Conservation (phyloP, 2,797 vertebrate species). For the Chloroceryle amazona region DNA sequence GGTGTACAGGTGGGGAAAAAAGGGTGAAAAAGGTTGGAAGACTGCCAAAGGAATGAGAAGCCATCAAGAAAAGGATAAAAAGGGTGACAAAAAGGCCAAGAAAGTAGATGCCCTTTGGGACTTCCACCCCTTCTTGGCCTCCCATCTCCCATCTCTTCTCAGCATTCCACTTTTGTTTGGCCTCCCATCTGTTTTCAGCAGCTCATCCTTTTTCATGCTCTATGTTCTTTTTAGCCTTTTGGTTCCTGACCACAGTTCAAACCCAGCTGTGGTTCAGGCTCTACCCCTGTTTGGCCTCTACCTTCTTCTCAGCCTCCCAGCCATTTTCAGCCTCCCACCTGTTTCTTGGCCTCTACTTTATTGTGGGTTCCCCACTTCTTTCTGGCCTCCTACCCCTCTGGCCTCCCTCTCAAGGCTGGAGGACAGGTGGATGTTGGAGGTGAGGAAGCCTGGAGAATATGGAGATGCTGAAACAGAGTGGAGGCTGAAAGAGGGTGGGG, state of each 20-base stretch:
- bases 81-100: not conserved
- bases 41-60: not conserved
- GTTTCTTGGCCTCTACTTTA: too few species aligned
- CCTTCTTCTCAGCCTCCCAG: too few species aligned
- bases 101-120: not conserved
- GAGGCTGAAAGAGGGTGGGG: not conserved
- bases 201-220: not conserved
- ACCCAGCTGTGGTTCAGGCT: too few species aligned
- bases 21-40: not conserved
- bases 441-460: not conserved
- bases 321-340: too few species aligned
- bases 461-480: not conserved
- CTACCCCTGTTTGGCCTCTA: too few species aligned
- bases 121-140: not conserved
- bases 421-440: too few species aligned
- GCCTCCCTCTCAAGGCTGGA: not conserved
- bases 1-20: not conserved
- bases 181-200: not conserved
- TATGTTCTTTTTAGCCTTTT: too few species aligned
- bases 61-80: not conserved
- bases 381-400: too few species aligned
- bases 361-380: too few species aligned
- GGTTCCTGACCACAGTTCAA: too few species aligned
- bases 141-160: not conserved
- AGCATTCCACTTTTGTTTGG: not conserved